Base-by-base conservation (phyloP, 2,888 invertebrate species). In the Muschampia plurimacula region DNA sequence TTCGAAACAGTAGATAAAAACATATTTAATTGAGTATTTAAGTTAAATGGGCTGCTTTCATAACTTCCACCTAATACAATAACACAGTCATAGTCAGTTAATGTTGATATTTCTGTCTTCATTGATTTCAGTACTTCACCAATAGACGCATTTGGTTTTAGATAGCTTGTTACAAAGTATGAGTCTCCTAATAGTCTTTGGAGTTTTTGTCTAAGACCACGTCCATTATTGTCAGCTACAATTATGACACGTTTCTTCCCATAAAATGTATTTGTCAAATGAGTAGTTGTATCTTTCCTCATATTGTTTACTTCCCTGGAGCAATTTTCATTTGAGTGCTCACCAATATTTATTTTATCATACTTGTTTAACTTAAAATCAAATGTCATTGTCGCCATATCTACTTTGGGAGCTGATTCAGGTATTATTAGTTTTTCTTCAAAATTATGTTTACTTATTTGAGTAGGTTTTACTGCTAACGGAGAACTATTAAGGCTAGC, bases 141-240 rank as follows among this genome's bases (percentile, higher is more conserved):
- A 6, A 52, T 52, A 52, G 52, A 15, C 7, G 52, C 52, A 52
- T 15, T 2, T 1, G 52, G 52, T 52, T 52, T 52, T 52, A 15
- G 1, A 7, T 52, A 52, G 15, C 52, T 52, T 15, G 52, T 52
- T 52, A 52, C 52, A 2, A 52, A 15, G 52, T 52, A 52, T 15
- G 52, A 52, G 52, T 52, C 15, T 52, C 52, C 52, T 52, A 52
- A 52, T 52, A 52, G 7, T n/a, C 12, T 52, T 52, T 52, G 52
- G 2, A 52, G 3, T 52, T 52, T 52, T 7, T 52, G 52, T n/a
- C n/a, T 52, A 3, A 52, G 52, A 2, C 15, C 52, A 15, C 52
- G 52, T 52, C 52, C 52, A 7, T 52, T 52, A 52, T 52, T 52
- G n/a, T 52, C 52, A 0, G 7, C 52, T 7, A 52, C 3, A 52